These are phyloP conservation scores for Chrysolina oricalcia DNA, from an alignment of 2,888 invertebrate genomes.

Conservation along the genomic window DNA sequence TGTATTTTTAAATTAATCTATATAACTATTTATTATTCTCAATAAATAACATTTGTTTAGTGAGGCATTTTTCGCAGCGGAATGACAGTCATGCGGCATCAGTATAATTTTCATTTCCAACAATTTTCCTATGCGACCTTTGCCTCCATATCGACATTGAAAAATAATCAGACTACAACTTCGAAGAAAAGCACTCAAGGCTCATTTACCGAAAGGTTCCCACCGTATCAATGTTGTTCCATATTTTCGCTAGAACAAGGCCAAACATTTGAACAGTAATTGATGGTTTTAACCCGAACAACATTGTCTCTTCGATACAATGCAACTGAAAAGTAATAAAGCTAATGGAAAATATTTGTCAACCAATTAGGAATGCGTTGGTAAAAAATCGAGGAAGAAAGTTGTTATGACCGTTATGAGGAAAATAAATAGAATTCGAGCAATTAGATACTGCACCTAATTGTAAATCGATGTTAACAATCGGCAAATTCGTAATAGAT, in stretches of 20 bases:
- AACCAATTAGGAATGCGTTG: constrained; percentile 35
- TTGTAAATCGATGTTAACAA: constrained; percentile 15
- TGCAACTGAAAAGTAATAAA: constrained; percentile 39
- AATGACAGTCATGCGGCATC: too few relatives aligned
- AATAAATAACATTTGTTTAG: too few relatives aligned
- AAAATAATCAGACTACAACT: constrained; percentile 3
- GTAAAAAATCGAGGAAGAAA: neutral
- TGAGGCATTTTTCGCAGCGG: too few relatives aligned
- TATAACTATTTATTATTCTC: too few relatives aligned
- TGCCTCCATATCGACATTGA: neutral
- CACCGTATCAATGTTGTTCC: constrained; percentile 39
- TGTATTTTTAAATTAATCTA: too few relatives aligned
- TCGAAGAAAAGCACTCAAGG: constrained; percentile 2
- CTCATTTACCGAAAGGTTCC: constrained; percentile 11
- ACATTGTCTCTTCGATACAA: constrained; percentile 39
- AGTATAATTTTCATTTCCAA: too few relatives aligned
- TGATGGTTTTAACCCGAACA: constrained; percentile 40
- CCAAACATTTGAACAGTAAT: constrained; percentile 42
- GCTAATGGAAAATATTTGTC: constrained; percentile 56
- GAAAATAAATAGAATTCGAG: constrained; percentile 10
- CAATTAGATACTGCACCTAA: neutral
- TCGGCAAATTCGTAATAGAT: neutral
- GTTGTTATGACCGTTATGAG: constrained; percentile 17
- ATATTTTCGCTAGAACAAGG: constrained; percentile 47
- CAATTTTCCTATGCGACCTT: neutral